Evolutionary conservation across 2,113 vertebrate genomes (phyloP), one percentile per base, ranked within the genome.

Genomic region (Phyllopteryx taeniolatus): DNA sequence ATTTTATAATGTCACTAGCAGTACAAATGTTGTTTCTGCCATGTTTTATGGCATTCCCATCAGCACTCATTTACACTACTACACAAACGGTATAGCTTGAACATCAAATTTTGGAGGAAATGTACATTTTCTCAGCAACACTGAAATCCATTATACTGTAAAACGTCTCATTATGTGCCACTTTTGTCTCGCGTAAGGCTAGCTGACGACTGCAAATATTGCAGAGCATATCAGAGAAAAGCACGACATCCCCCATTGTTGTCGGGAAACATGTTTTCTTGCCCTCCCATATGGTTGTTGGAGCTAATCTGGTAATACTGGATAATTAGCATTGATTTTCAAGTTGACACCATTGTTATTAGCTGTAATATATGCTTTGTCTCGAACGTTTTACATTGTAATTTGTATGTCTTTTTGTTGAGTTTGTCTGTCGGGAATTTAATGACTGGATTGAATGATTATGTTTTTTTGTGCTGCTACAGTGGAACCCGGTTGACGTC

Each of bases 111-210:
- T 17, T 53, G 19, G 17, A 53, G 54, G n/a, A 57, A 57, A 57
- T 57, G 54, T 57, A 22, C n/a, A 22, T 57, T 57, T 57, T 57
- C 54, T 27, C 54, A 57, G 11, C 54, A 57, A 57, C 20, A 27
- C 20, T 22, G 54, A 57, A 57, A 57, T 57, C 54, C 19, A 57
- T 57, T 57, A 57, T 10, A 57, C 54, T 57, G n/a, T 57, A 57
- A 57, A n/a, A 57, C 54, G 54, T n/a, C 54, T 57, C 54, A 57
- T 57, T 57, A 57, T n/a, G 53, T 56, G 54, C 54, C 11, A n/a
- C 54, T 57, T 22, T 57, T 57, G 54, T 57, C 51, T 54, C 7
- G 46, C 46, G 46, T 12, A 3, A 49, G 15, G 46, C 46, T 49
- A 22, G 54, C 54, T 57, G 54, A 57, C 54, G n/a, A 22, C n/a